Conservation (phyloP, 2,113 vertebrate genomes). For the Ailurus styani region DNA sequence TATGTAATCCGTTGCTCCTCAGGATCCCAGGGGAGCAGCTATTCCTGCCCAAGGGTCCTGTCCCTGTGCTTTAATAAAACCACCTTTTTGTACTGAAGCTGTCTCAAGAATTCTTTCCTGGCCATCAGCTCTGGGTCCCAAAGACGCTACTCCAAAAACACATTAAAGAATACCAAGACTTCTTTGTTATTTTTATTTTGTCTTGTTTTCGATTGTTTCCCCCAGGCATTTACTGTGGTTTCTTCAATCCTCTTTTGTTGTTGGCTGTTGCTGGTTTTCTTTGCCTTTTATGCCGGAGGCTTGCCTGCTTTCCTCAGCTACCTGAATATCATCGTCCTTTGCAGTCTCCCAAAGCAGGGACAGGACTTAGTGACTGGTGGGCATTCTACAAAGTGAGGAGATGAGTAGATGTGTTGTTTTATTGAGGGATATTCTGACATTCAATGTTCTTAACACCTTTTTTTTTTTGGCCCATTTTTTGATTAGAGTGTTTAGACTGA, state of each 20-base stretch:
- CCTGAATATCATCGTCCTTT: background rate
- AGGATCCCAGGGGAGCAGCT: background rate
- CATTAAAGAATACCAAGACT: background rate
- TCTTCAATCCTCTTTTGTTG: background rate
- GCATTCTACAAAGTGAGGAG: background rate
- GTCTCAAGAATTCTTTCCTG: background rate
- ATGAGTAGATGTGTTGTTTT: background rate
- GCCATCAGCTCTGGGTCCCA: background rate
- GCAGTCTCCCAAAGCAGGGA: accelerated
- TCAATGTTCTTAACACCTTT: background rate
- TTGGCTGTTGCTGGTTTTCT: background rate
- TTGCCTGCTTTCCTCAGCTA: background rate
- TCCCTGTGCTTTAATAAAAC: background rate
- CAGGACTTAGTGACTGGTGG: background rate
- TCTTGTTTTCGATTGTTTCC: background rate
- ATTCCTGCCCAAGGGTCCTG: background rate
- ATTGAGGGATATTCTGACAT: background rate
- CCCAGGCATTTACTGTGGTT: background rate
- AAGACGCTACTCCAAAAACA: background rate
- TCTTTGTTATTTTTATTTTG: background rate
- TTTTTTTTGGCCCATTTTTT: background rate
- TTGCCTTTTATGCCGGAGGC: background rate
- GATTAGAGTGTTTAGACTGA: background rate
- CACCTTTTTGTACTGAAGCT: background rate
- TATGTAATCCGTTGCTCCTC: background rate